Conservation (phyloP, 2,797 vertebrate genomes). For the Anguilla anguilla region DNA sequence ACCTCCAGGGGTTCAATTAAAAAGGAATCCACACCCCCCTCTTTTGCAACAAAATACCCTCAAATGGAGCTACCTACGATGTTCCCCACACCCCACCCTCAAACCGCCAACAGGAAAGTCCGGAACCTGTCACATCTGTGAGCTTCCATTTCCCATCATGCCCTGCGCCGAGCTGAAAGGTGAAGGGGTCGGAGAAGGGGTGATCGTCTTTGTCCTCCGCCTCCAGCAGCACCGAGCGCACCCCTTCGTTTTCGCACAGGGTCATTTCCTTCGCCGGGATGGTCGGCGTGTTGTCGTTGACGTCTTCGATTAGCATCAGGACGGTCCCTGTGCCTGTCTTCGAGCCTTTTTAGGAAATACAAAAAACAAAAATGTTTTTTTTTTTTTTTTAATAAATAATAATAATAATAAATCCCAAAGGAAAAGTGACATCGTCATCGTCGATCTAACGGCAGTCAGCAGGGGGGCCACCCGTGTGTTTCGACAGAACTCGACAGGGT, state of each 20-base stretch:
- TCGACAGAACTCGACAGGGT: too few species aligned
- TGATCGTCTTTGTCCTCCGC: constrained; percentile 67
- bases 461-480: too few species aligned
- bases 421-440: not conserved
- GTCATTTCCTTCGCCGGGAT: constrained; percentile 45
- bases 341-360: constrained; percentile 61
- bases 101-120: not conserved
- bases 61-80: not conserved
- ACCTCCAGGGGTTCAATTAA: not conserved
- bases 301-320: constrained; percentile 70
- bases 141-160: constrained; percentile 61
- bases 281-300: constrained; percentile 74
- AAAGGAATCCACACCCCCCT: not conserved
- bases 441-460: too few species aligned
- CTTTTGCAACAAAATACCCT: not conserved
- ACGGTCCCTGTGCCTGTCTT: constrained; percentile 79
- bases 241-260: constrained; percentile 67
- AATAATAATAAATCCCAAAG: not conserved
- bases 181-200: constrained; percentile 73
- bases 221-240: constrained; percentile 51
- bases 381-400: not conserved
- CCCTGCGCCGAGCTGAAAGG: constrained; percentile 56
- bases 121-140: constrained; percentile 61
- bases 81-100: not conserved
- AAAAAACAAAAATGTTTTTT: not conserved